A percentile compares a stretch with the other conserved stretches of the same genome.
phyloP scores from a whole-genome alignment of 2,888 invertebrate species.

The Drosophila mercatorum region DNA sequence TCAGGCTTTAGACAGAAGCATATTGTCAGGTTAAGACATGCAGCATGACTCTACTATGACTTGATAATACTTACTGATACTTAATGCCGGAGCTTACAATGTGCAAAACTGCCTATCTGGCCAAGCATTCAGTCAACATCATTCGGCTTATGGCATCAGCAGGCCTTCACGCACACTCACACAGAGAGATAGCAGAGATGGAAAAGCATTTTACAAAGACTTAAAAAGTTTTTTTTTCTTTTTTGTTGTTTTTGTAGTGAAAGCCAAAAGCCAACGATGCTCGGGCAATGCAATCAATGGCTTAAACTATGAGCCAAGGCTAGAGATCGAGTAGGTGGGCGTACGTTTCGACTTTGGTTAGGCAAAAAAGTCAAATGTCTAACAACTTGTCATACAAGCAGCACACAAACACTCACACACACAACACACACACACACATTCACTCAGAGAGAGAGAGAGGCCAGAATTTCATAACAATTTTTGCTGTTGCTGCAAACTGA shows the following conservation, averaged over 20 bases:
- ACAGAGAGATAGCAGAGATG: conserved; percentile 13
- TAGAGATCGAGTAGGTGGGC: conserved; percentile 5
- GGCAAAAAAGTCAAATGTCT: conserved; percentile 64
- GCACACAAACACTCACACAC: conserved; percentile 35
- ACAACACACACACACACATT: conserved; percentile 37
- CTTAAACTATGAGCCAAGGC: conserved; percentile 58
- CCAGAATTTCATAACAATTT: conserved; percentile 69
- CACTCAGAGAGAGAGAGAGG: conserved; percentile 31
- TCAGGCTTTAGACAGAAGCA: not conserved
- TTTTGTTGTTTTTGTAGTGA: conserved; percentile 30
- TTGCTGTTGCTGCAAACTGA: conserved; percentile 43
- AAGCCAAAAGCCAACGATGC: conserved; percentile 62
- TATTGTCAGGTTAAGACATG: conserved; percentile 23
- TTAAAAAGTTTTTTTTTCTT: conserved; percentile 59
- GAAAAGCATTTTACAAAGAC: conserved; percentile 66
- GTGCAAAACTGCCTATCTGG: conserved; percentile 62
- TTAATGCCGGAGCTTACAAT: conserved; percentile 55
- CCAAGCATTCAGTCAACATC: conserved; percentile 59
- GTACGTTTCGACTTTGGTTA: conserved; percentile 21
- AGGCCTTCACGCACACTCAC: conserved; percentile 15
- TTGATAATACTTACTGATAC: conserved; percentile 60
- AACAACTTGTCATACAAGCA: conserved; percentile 76
- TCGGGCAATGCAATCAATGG: conserved; percentile 74
- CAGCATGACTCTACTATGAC: conserved; percentile 32
- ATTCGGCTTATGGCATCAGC: conserved; percentile 62